A percentile compares a stretch with the other conserved stretches of the same genome.
Conservation (phyloP, 1,140 invertebrate genomes). For the Drosophila cardini region DNA sequence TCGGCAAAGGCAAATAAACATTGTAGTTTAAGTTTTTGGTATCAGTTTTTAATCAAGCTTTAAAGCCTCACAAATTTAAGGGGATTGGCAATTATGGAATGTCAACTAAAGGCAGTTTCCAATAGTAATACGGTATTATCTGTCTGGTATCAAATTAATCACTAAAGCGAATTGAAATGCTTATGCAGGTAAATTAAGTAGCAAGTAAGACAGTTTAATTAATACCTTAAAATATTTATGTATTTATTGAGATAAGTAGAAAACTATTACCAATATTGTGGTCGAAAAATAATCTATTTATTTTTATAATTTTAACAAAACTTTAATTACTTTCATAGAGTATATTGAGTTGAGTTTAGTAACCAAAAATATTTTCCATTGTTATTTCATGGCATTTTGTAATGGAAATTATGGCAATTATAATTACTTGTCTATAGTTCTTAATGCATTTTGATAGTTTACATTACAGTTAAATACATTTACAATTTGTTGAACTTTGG, state of each 20-base stretch:
- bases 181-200: not conserved
- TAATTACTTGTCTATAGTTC: constrained; percentile 6
- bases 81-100: not conserved
- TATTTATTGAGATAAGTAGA: no score
- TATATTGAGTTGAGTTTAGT: no score
- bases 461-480: constrained; percentile 27
- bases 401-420: constrained; percentile 37
- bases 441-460: not conserved
- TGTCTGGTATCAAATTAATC: not conserved
- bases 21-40: not conserved
- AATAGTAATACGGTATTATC: not conserved
- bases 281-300: no score
- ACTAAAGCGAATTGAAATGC: not conserved
- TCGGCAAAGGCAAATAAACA: constrained; percentile 31
- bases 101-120: no score
- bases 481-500: constrained; percentile 34
- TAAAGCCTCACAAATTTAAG: constrained; percentile 26
- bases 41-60: constrained; percentile 46
- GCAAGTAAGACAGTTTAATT: no score
- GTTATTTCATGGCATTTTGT: constrained; percentile 21
- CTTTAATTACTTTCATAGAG: no score
- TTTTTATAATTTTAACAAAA: no score
- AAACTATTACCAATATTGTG: no score
- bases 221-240: no score
- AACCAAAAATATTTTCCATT: constrained; percentile 17